Base-by-base conservation (phyloP, 2,888 invertebrate species). In the Diarsia brunnea region DNA sequence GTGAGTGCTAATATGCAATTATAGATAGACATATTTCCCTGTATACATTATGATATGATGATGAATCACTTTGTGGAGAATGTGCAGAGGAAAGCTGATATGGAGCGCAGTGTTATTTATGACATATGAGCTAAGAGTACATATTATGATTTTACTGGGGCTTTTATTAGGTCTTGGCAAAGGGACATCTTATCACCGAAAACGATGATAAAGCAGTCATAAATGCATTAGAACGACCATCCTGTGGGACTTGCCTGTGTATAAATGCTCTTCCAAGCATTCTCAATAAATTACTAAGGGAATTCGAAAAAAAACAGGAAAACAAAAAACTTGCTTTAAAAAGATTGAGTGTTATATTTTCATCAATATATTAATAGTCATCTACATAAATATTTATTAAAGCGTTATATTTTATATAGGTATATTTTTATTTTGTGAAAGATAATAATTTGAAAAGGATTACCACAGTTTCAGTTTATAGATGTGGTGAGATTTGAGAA, bases 1-100 rank as follows among this genome's bases (percentile, higher is more conserved):
- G 19, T 47, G 55, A 73, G 73, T 69, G 51, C 38, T 67, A 55
- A 69, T 81, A 58, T 81, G 73, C 63, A 78, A 67, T 70, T 51
- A 63, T 49, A 72, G 65, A 63, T 71, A 79, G 27, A 24, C 43
- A 31, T 31, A 66, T 79, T 84, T 81, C 74, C 79, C 74, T 84
- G 67, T 84, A 78, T 67, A 67, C 24, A 16, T 70, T 64, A 31
- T 70, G 31, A 73, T 67, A 60, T 64, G 58, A 45, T 76, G 70
- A 64, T 68, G 27, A 69, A 69, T 78, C 65, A 66, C 47, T 77
- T 70, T 7, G 3, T 66, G 2, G 14, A 47, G 70, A 58, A 63
- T 78, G 24, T n/a, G 12, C 19, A 60, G 10, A 67, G 60, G 84
- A 45, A 70, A 79, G 8, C 3, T 38, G 79, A 81, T 83, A 79